Evolutionary conservation across 2,113 vertebrate genomes (phyloP).

Genomic region (Ceyx margarethae): DNA sequence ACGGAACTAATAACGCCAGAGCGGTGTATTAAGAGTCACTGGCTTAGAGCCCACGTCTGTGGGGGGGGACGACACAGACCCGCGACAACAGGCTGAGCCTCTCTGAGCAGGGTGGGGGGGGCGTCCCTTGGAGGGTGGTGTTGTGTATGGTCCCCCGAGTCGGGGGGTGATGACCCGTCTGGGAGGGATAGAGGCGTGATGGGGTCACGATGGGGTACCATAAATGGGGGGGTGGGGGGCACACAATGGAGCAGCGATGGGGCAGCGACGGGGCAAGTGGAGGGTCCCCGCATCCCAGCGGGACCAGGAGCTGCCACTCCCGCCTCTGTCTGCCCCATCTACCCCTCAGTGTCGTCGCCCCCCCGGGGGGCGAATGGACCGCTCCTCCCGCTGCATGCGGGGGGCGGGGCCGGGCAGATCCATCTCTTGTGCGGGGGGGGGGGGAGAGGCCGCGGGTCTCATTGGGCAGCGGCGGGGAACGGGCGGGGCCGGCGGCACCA

Average conservation of each 20-base stretch:
- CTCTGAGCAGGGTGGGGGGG: accelerated
- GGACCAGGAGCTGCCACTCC: background rate
- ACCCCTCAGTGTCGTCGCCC: background rate
- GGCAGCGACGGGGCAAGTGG: background rate
- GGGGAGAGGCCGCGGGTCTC: background rate
- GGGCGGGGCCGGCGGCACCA: background rate
- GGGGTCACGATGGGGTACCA: background rate
- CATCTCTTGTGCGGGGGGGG: background rate
- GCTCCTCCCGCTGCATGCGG: background rate
- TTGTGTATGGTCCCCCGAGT: background rate
- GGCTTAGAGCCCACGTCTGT: background rate
- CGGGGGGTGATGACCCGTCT: no score
- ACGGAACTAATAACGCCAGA: slow-evolving; percentile 27
- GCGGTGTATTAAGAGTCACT: slow-evolving; percentile 29
- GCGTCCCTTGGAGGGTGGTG: no score
- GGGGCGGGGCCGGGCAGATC: no score
- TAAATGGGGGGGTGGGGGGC: no score
- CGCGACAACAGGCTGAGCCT: background rate
- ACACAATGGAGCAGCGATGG: background rate
- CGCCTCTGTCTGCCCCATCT: accelerated
- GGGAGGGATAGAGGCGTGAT: background rate
- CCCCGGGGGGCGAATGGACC: background rate
- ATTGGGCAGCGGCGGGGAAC: background rate
- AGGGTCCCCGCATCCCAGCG: no score
- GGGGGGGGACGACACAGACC: no score